A percentile compares a stretch with the other conserved stretches of the same genome.
These are phyloP conservation scores for Drosophila simulans DNA, from an alignment of 1,140 invertebrate species.

Conservation along the genomic window DNA sequence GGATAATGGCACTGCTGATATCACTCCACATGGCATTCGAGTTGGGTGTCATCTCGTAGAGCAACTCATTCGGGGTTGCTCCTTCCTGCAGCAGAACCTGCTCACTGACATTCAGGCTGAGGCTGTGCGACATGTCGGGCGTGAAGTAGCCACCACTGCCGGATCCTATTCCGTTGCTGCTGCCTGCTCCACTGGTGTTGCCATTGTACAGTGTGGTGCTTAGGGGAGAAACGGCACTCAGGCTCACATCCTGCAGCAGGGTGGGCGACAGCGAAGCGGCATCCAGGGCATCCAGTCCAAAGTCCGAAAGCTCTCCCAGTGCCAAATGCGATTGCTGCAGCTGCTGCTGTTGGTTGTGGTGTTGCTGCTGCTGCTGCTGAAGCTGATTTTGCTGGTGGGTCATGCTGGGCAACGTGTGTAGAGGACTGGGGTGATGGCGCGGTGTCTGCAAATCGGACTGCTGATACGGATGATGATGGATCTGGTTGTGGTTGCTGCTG, in stretches of 20 bases:
- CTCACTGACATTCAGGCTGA: constrained; percentile 59
- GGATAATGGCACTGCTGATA: constrained; percentile 79
- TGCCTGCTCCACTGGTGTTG: constrained; percentile 40
- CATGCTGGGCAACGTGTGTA: constrained; percentile 68
- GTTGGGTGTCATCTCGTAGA: constrained; percentile 72
- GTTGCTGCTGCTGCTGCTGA: constrained; percentile 50
- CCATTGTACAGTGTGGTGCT: constrained; percentile 57
- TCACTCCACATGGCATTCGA: constrained; percentile 84
- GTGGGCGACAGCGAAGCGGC: constrained; percentile 79
- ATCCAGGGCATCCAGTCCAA: constrained; percentile 75
- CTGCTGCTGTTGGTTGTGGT: constrained; percentile 53
- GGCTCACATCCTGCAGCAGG: constrained; percentile 76
- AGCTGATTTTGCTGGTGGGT: constrained; percentile 63
- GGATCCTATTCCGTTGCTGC: constrained; percentile 15
- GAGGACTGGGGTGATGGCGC: constrained; percentile 64
- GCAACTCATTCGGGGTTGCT: constrained; percentile 43
- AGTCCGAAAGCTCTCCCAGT: constrained; percentile 74
- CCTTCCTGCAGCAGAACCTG: constrained; percentile 58
- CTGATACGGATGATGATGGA: constrained; percentile 70
- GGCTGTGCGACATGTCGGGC: constrained; percentile 55
- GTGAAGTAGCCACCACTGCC: constrained; percentile 37
- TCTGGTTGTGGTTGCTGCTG: constrained; percentile 79
- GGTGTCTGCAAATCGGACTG: constrained; percentile 54
- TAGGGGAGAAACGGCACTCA: constrained; percentile 67
- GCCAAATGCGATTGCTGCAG: constrained; percentile 47